These are phyloP conservation scores for Alfaro cultratus DNA, from an alignment of 2,797 vertebrate species.

Conservation along the genomic window DNA sequence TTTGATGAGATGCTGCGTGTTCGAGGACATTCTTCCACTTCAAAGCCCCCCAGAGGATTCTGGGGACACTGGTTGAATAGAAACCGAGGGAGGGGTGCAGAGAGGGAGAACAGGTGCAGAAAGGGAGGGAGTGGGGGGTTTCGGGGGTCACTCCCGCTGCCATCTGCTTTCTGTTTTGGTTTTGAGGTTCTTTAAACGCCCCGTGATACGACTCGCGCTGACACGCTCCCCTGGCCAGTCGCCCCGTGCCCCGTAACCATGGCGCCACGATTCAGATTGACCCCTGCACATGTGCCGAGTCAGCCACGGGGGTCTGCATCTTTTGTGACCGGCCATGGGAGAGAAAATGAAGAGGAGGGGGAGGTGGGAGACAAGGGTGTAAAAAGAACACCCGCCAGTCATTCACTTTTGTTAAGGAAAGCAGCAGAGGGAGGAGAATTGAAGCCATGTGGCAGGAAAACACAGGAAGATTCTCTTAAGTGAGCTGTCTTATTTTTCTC, in stretches of 20 bases:
- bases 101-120: slow-evolving; percentile 81
- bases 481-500: slow-evolving; percentile 16
- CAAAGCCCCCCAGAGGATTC: slow-evolving; percentile 75
- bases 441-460: slow-evolving; percentile 48
- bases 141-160: slow-evolving; percentile 70
- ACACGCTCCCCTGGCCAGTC: slow-evolving; percentile 72
- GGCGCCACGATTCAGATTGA: slow-evolving; percentile 77
- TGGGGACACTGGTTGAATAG: slow-evolving; percentile 79
- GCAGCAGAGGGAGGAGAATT: slow-evolving; percentile 51
- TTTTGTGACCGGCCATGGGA: slow-evolving; percentile 71
- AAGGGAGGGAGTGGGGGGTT: slow-evolving; percentile 27
- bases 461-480: slow-evolving; percentile 11
- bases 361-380: slow-evolving; percentile 64
- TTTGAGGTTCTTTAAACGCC: slow-evolving; percentile 69
- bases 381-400: slow-evolving; percentile 71
- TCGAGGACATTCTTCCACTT: slow-evolving; percentile 81
- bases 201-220: slow-evolving; percentile 70
- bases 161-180: slow-evolving; percentile 83
- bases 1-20: slow-evolving; percentile 64
- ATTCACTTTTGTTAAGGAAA: slow-evolving; percentile 71
- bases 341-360: slow-evolving; percentile 48
- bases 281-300: slow-evolving; percentile 82
- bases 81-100: slow-evolving; percentile 57
- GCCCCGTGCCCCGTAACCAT: slow-evolving; percentile 75
- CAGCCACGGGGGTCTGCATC: slow-evolving; percentile 73